Base-by-base conservation (phyloP, 2,888 invertebrate species). In the Pristionchus japonicus region DNA sequence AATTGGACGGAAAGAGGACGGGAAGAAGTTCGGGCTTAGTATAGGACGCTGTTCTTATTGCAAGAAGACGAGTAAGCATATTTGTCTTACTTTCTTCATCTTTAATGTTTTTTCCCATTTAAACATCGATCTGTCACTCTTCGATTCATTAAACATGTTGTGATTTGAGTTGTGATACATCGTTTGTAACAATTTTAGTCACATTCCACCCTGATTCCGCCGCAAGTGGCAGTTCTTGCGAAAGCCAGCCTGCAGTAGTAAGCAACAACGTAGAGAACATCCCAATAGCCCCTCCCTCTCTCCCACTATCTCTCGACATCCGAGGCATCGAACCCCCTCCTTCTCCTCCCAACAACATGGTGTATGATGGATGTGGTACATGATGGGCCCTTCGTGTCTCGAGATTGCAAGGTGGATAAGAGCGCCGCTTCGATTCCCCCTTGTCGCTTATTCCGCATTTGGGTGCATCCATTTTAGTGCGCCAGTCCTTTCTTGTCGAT, bases 291-390 rank as follows among this genome's bases (percentile, higher is more conserved):
- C 37, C 37, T 70, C 37, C 27, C 27, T 13, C 67, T 67, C 27
- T 27, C 23, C 70, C 31, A 23, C 34, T 7, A 13, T 23, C 37
- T 70, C 31, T 70, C 20, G 2, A 31, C 17, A 7, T 27, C 52
- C 17, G 52, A 15, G 67, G 67, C 31, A 3, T 31, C 67, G 34
- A 27, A 67, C 34, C 34, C 27, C 67, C 27, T 20, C 82, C 49
- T 52, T n/a, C 17, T 27, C 70, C 17, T 70, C 70, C 70, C 23
- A 27, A 77, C 77, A 77, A 47, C 47, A 77, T 77, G n/a, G 43
- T 77, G 43, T 47, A 77, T 77, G 77, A 77, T 77, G 77, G 77
- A 77, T 77, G 77, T 77, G 40, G 43, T 23, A 47, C 77, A 77
- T 77, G 43, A 77, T 77, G 43, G 37, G n/a, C 43, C 37, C n/a